Percentiles rank a stretch among this genome's conserved stretches.
Conservation (phyloP, 1,140 invertebrate species). For the Helicoverpa armigera region DNA sequence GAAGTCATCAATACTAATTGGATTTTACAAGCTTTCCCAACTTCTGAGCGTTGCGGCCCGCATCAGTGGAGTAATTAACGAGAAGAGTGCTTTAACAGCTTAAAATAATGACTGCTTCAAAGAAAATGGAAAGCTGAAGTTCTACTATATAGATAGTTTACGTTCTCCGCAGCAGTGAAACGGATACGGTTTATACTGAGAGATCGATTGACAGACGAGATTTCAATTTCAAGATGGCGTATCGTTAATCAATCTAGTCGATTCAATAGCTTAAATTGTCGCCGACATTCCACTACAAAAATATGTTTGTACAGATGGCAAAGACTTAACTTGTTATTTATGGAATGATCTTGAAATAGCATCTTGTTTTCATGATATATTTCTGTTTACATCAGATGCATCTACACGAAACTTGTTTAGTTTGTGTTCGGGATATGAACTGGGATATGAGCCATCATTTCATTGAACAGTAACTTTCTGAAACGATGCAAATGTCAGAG, state of each 20-base stretch:
- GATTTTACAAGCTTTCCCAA: constrained; percentile 16
- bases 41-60: constrained; percentile 6
- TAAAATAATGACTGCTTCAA: constrained; percentile 25
- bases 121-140: constrained; percentile 32
- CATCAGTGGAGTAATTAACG: constrained; percentile 18
- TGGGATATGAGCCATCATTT: background rate
- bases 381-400: background rate
- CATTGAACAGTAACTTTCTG: background rate
- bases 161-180: constrained; percentile 32
- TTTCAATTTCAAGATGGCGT: constrained; percentile 33
- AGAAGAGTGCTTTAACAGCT: constrained; percentile 24
- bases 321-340: background rate
- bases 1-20: constrained; percentile 16
- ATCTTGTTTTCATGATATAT: constrained; percentile 29
- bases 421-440: background rate
- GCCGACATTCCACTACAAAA: background rate
- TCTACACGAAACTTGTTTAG: constrained; percentile 8
- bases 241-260: constrained; percentile 11
- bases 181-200: constrained; percentile 15
- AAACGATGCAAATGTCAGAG: constrained; percentile 20
- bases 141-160: background rate
- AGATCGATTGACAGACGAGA: constrained; percentile 27
- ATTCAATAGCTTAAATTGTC: constrained; percentile 1
- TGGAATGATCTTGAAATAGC: constrained; percentile 26
- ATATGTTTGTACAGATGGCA: constrained; percentile 9